Percentiles rank a stretch among this genome's conserved stretches.
Evolutionary conservation across 1,140 invertebrate species (phyloP).

Genomic region (Sminthurides bifidus): DNA sequence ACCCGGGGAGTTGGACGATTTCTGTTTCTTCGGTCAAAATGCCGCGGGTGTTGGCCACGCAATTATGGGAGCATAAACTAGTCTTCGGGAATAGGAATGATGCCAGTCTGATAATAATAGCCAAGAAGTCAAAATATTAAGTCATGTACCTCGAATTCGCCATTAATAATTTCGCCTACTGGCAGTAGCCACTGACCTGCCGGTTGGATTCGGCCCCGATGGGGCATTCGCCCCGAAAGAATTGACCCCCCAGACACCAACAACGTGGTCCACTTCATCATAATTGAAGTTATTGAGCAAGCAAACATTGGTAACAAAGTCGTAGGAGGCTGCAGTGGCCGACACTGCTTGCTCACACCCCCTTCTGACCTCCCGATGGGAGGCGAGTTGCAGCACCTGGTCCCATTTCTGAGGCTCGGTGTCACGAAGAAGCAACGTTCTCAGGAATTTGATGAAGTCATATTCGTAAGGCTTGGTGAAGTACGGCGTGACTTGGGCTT

Average conservation of each 20-base stretch:
- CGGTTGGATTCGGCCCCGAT: conserved; percentile 13
- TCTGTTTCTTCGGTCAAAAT: conserved; percentile 10
- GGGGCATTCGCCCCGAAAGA: conserved; percentile 22
- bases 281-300: conserved; percentile 3
- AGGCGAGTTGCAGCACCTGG: conserved; percentile 1
- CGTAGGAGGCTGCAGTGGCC: neutral
- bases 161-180: no score
- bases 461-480: conserved; percentile 17
- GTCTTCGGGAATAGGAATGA: conserved; percentile 19
- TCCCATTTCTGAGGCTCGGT: conserved; percentile 1
- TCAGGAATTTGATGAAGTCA: conserved; percentile 19
- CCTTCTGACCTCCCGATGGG: conserved; percentile 10
- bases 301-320: conserved; percentile 17
- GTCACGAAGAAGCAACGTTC: conserved; percentile 6
- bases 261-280: conserved; percentile 15
- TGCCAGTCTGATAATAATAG: conserved; percentile 18
- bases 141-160: no score
- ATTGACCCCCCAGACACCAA: conserved; percentile 19
- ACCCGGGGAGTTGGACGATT: neutral
- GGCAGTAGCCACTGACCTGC: no score
- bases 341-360: neutral
- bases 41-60: conserved; percentile 21
- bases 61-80: conserved; percentile 18
- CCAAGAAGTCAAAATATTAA: no score
- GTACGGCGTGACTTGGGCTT: conserved; percentile 3